These are phyloP conservation scores for Vanessa cardui DNA, from an alignment of 2,888 invertebrate species.

Conservation along the genomic window DNA sequence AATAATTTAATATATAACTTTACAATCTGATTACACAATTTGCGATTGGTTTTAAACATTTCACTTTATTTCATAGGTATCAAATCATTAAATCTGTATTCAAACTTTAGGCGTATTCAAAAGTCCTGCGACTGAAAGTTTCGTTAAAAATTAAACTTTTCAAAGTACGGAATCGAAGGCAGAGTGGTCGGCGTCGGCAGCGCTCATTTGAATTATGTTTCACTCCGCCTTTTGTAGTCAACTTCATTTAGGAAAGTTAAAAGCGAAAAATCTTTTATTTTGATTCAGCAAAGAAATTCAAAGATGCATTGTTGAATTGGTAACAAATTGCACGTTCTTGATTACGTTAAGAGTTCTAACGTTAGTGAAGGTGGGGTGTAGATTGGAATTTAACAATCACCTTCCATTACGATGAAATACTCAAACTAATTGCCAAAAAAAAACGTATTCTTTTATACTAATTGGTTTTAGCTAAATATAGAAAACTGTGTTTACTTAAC, in stretches of 20 bases:
- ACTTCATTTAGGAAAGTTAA: conserved; percentile 80
- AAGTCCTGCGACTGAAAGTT: conserved; percentile 67
- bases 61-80: conserved; percentile 37
- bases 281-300: conserved; percentile 69
- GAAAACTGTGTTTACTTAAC: no score
- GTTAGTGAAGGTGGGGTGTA: conserved; percentile 57
- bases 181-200: conserved; percentile 60
- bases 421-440: conserved; percentile 42
- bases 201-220: conserved; percentile 78
- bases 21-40: no score
- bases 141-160: conserved; percentile 78
- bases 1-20: no score
- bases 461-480: background rate
- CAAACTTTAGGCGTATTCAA: conserved; percentile 61
- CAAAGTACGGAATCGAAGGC: conserved; percentile 74
- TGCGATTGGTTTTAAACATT: background rate
- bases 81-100: conserved; percentile 46
- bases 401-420: conserved; percentile 44
- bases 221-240: conserved; percentile 79
- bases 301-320: conserved; percentile 81
- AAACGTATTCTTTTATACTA: background rate
- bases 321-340: conserved; percentile 78
- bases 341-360: conserved; percentile 69
- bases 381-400: conserved; percentile 65
- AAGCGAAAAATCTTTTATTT: conserved; percentile 72